Conservation (phyloP, 2,888 invertebrate species). For the Bembecia ichneumoniformis region DNA sequence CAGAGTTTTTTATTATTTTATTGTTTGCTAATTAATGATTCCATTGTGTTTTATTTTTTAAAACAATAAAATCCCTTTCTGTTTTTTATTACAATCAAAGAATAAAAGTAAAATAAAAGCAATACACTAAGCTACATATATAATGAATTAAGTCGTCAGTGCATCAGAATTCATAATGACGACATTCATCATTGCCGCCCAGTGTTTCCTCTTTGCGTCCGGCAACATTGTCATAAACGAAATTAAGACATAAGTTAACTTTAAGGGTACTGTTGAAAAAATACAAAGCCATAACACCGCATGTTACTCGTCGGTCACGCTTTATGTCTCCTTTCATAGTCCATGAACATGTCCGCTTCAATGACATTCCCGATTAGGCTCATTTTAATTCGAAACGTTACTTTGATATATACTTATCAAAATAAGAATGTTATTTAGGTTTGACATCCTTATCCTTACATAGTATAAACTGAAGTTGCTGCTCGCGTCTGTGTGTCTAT, state of each 20-base stretch:
- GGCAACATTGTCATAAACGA: constrained; percentile 43
- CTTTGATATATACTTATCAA: too few species aligned
- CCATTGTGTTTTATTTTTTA: too few species aligned
- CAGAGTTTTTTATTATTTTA: too few species aligned
- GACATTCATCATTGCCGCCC: constrained; percentile 26
- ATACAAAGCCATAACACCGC: constrained; percentile 50
- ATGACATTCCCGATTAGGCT: constrained; percentile 19
- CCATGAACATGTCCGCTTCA: constrained; percentile 24
- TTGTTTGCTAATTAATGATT: too few species aligned
- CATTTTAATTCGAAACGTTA: too few species aligned
- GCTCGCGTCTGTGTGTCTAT: too few species aligned
- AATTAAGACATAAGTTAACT: constrained; percentile 68
- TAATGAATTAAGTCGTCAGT: background rate
- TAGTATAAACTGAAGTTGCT: too few species aligned
- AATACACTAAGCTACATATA: background rate
- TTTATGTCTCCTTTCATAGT: constrained; percentile 27
- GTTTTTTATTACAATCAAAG: too few species aligned
- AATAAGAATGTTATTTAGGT: too few species aligned
- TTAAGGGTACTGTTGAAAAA: constrained; percentile 36
- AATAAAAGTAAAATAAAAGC: too few species aligned
- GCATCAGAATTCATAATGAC: constrained; percentile 23
- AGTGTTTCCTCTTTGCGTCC: constrained; percentile 40
- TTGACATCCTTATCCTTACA: too few species aligned
- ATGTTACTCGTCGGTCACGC: constrained; percentile 56
- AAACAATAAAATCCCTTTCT: too few species aligned